Evolutionary conservation across 1,140 invertebrate genomes (phyloP).

Genomic region (Drosophila mayri): DNA sequence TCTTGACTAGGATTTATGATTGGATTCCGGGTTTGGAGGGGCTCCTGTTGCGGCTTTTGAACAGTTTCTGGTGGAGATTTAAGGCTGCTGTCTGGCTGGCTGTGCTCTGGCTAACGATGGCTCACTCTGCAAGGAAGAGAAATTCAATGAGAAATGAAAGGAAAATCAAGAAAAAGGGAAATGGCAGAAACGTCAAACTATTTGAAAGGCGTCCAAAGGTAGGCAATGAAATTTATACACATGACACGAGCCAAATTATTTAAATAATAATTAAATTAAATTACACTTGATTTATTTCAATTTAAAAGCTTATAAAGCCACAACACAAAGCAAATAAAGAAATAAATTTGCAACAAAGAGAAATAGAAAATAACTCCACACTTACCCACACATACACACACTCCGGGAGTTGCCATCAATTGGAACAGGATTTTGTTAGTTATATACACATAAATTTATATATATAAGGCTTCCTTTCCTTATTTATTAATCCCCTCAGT

Average conservation of each 20-base stretch:
- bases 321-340: not conserved
- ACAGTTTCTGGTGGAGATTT: conserved; percentile 37
- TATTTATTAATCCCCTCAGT: conserved; percentile 7
- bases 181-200: not conserved
- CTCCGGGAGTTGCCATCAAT: conserved; percentile 29
- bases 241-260: not conserved
- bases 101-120: conserved; percentile 14
- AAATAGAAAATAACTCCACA: not conserved
- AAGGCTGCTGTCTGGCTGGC: conserved; percentile 30
- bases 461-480: conserved; percentile 15
- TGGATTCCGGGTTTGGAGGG: not conserved
- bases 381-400: conserved; percentile 31
- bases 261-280: not conserved
- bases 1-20: conserved; percentile 22
- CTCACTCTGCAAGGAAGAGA: conserved; percentile 11
- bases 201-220: not conserved
- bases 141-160: not conserved
- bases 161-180: not conserved
- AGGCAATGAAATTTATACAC: not conserved
- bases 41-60: conserved; percentile 12
- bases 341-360: not conserved
- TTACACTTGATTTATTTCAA: not conserved
- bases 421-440: conserved; percentile 23
- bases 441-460: conserved; percentile 11
- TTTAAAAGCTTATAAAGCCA: not conserved